Evolutionary conservation across 1,140 invertebrate species (phyloP).

Genomic region (Dendrolimus punctatus): DNA sequence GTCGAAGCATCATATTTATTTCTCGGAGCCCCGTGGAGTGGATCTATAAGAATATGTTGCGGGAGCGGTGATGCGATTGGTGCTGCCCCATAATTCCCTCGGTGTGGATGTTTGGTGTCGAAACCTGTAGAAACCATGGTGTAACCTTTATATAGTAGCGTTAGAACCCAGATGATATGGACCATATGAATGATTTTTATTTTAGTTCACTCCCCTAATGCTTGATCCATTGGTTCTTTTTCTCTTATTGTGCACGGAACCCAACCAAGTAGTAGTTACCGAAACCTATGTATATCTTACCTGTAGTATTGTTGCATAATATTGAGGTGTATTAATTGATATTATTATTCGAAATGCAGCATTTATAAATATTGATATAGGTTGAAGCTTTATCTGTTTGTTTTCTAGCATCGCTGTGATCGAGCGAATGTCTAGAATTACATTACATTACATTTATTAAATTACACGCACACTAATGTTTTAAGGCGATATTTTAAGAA

Average conservation of each 20-base stretch:
- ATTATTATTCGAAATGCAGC: no score
- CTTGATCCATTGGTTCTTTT: slow-evolving; percentile 27
- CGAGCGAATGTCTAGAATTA: slow-evolving; percentile 24
- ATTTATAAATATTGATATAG: slow-evolving; percentile 24
- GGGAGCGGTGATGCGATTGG: slow-evolving; percentile 65
- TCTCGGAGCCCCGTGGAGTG: no score
- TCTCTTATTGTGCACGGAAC: slow-evolving; percentile 37
- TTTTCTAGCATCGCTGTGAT: slow-evolving; percentile 71
- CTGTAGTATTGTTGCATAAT: slow-evolving; percentile 12
- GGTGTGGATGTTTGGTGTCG: slow-evolving; percentile 56
- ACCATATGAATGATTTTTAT: slow-evolving; percentile 31
- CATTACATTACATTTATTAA: slow-evolving; percentile 29
- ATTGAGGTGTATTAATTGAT: no score
- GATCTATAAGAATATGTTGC: slow-evolving; percentile 55
- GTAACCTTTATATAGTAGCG: slow-evolving; percentile 39
- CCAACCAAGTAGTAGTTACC: slow-evolving; percentile 20
- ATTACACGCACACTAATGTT: slow-evolving; percentile 23
- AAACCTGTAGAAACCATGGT: slow-evolving; percentile 35
- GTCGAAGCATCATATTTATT: no score
- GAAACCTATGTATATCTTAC: slow-evolving; percentile 12
- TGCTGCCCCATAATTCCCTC: slow-evolving; percentile 65
- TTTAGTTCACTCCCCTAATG: slow-evolving; percentile 36
- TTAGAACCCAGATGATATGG: slow-evolving; percentile 30
- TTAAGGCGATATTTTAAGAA: slow-evolving; percentile 27
- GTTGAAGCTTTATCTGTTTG: slow-evolving; percentile 70